Evolutionary conservation across 2,888 invertebrate species (phyloP).

Genomic region (Pteria penguin): DNA sequence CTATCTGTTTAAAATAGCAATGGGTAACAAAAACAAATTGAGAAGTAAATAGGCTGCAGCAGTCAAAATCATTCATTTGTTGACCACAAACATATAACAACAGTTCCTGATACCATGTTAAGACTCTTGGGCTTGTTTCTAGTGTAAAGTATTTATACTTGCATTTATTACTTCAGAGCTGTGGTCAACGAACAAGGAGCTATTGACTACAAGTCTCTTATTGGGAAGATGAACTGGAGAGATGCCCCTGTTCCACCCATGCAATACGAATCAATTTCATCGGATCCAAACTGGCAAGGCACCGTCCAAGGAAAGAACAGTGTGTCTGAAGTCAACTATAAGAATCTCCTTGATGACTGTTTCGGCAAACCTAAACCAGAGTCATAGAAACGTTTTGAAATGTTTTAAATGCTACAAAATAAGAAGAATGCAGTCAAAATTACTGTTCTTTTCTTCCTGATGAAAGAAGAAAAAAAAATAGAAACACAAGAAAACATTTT

Average conservation of each 20-base stretch:
- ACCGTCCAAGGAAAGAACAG: conserved; percentile 56
- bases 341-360: conserved; percentile 63
- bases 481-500: background rate
- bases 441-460: conserved; percentile 4
- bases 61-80: too few relatives aligned
- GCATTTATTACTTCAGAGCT: conserved; percentile 53
- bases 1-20: too few relatives aligned
- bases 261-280: conserved; percentile 62
- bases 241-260: conserved; percentile 73
- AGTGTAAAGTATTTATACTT: background rate
- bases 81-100: too few relatives aligned
- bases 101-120: background rate
- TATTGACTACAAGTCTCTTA: conserved; percentile 69
- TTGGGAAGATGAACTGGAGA: conserved; percentile 76
- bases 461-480: background rate
- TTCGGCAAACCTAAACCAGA: conserved; percentile 53
- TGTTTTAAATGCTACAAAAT: background rate
- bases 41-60: too few relatives aligned
- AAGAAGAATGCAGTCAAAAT: background rate
- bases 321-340: conserved; percentile 58
- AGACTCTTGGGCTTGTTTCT: background rate
- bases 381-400: conserved; percentile 25
- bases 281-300: conserved; percentile 67
- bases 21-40: too few relatives aligned
- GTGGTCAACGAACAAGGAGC: conserved; percentile 61